Conservation (phyloP, 2,113 vertebrate species). For the Maccullochella peelii region DNA sequence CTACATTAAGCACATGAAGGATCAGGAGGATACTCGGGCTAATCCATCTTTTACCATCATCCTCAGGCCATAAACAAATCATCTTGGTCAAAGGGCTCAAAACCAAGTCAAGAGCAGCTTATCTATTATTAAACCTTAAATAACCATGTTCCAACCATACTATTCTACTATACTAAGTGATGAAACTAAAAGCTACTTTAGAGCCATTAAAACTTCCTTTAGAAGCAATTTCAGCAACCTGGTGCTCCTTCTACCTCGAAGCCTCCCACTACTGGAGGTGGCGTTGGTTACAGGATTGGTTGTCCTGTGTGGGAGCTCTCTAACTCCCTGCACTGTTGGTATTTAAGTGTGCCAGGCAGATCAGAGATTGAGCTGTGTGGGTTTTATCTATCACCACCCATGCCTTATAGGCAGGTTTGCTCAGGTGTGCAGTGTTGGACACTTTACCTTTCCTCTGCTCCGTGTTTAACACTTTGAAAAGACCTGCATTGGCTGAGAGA, state of each 20-base stretch:
- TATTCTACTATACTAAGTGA: background rate
- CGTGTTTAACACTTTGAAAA: constrained; percentile 25
- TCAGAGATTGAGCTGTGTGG: constrained; percentile 59
- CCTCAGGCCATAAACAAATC: constrained; percentile 6
- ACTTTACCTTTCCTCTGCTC: constrained; percentile 12
- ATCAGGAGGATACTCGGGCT: background rate
- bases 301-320: constrained; percentile 55
- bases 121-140: background rate
- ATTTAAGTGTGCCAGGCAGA: constrained; percentile 41
- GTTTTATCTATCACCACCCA: constrained; percentile 55
- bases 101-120: background rate
- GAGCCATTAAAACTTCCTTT: background rate
- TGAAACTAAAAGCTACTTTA: constrained; percentile 19
- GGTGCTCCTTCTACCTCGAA: constrained; percentile 5
- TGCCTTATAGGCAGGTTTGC: constrained; percentile 25
- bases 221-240: constrained; percentile 5
- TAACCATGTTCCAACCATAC: background rate
- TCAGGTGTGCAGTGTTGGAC: constrained; percentile 29
- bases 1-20: background rate
- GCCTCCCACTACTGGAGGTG: constrained; percentile 60
- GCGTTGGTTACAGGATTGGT: constrained; percentile 21
- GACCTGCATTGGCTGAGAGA: constrained; percentile 18
- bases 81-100: background rate
- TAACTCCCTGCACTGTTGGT: constrained; percentile 29
- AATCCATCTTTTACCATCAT: background rate